Conservation (phyloP, 2,797 vertebrate species). For the Amblyraja radiata region DNA sequence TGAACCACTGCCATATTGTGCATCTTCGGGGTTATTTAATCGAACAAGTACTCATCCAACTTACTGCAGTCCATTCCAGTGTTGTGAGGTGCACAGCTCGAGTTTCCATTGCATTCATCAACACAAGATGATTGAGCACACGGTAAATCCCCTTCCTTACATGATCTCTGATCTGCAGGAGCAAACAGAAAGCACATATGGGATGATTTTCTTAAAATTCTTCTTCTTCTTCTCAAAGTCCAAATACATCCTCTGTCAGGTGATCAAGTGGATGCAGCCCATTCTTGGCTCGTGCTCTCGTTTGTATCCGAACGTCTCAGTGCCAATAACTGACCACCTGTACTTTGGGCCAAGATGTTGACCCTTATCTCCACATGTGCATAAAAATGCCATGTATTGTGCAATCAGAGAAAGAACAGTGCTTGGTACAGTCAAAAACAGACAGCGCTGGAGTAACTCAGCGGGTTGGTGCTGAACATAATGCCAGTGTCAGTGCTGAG, state of each 20-base stretch:
- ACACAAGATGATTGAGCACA: slow-evolving; percentile 66
- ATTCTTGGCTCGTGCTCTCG: neutral
- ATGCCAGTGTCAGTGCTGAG: too few relatives aligned
- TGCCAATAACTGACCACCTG: too few relatives aligned
- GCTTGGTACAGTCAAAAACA: too few relatives aligned
- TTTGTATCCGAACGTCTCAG: neutral
- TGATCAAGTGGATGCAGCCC: too few relatives aligned
- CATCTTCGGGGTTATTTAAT: slow-evolving; percentile 16
- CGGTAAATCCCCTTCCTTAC: slow-evolving; percentile 67
- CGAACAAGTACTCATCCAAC: slow-evolving; percentile 49
- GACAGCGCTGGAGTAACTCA: too few relatives aligned
- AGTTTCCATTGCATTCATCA: slow-evolving; percentile 56
- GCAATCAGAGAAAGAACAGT: too few relatives aligned
- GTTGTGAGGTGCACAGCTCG: slow-evolving; percentile 58
- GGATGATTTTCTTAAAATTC: neutral
- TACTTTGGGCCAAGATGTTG: too few relatives aligned
- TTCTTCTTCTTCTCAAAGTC: neutral
- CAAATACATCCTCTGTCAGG: neutral
- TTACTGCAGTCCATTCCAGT: slow-evolving; percentile 74
- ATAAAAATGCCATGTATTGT: too few relatives aligned
- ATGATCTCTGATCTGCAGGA: slow-evolving; percentile 60
- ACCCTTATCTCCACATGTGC: too few relatives aligned
- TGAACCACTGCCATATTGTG: neutral
- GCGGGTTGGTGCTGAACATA: too few relatives aligned
- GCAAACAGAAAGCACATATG: slow-evolving; percentile 35